These are phyloP conservation scores for Chondrilla cf. caribensis DNA, from an alignment of 37 sponge, comb jelly and placozoan species.

Conservation along the genomic window DNA sequence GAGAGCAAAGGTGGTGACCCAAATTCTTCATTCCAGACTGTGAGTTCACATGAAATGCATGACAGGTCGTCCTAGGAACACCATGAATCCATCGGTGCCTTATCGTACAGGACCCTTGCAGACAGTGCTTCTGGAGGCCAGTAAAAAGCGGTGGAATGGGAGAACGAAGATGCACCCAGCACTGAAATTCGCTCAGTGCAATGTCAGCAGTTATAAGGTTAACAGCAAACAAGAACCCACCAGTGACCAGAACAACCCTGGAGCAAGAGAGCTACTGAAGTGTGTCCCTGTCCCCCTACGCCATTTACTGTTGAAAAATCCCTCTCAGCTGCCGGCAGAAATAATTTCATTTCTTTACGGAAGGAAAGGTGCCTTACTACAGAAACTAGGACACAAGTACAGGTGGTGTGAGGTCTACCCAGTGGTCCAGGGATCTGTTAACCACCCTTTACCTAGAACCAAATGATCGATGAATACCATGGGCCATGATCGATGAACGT, in stretches of 20 bases:
- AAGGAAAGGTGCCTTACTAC: no score
- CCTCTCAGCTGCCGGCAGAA: not conserved
- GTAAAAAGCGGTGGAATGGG: no score
- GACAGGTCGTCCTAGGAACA: no score
- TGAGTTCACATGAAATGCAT: no score
- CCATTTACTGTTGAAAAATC: not conserved
- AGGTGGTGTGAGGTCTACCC: constrained; percentile 7
- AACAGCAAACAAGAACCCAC: not conserved
- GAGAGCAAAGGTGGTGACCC: no score
- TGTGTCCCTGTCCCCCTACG: not conserved
- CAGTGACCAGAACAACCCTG: not conserved
- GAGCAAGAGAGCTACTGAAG: not conserved
- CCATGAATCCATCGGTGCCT: no score
- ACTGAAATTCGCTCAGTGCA: not conserved
- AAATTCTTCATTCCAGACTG: no score
- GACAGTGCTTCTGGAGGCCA: no score
- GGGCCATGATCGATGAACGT: no score
- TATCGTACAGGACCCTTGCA: no score
- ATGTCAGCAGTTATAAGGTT: no score
- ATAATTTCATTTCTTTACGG: not conserved
- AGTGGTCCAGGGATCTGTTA: not conserved
- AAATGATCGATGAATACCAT: no score
- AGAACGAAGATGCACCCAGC: not conserved
- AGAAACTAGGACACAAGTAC: not conserved
- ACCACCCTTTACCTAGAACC: not conserved